Base-by-base conservation (phyloP, 53 echinoderm and acorn worm species). In the Holothuria scabra region DNA sequence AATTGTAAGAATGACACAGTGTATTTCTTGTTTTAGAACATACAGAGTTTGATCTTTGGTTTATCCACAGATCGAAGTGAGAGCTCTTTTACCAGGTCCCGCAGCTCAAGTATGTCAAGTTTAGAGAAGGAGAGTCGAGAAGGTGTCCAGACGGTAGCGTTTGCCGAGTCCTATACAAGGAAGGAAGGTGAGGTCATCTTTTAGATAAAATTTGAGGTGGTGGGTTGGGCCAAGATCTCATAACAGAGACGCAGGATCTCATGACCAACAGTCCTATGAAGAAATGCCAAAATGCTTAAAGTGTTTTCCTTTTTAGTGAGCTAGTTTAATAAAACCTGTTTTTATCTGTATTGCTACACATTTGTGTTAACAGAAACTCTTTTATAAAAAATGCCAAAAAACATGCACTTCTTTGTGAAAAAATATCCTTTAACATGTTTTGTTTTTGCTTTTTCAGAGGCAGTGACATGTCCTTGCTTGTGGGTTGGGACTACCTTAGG, bases 31-130 rank as follows among this genome's bases (percentile, higher is more conserved):
- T 55, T 33, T 58, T 33, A 59, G n/a, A 26, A 52, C 52, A 52
- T 52, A 18, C 16, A 52, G 18, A 52, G 18, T 48, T 12, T 10
- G n/a, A 8, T 33, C 65, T 37, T 24, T 61, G 67, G 71, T 89
- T 81, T 71, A 34, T 84, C 59, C 80, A 49, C 88, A 97, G 97
- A 99, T 93, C 99, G 99, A 78, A 94, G 99, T 62, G 99, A 99
- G 65, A 92, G 99, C 31, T 99, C 99, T 32, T 99, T 99, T 87
- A 99, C 99, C 31, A 84, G 95, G 67, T 99, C 99, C 61, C 66
- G 99, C 30, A 99, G 99, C 81, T 99, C 99, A 83, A 99, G 99
- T 85, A 99, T 99, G 90, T 99, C 99, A 65, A 99, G 99, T 85
- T 91, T 99, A 76, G 99, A 99, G 85, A 99, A 94, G 86, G 99